A percentile compares a stretch with the other conserved stretches of the same genome.
Conservation (phyloP, 30 jellyfish, hydroid and myxozoan genomes). For the Chrysaora quinquecirrha region DNA sequence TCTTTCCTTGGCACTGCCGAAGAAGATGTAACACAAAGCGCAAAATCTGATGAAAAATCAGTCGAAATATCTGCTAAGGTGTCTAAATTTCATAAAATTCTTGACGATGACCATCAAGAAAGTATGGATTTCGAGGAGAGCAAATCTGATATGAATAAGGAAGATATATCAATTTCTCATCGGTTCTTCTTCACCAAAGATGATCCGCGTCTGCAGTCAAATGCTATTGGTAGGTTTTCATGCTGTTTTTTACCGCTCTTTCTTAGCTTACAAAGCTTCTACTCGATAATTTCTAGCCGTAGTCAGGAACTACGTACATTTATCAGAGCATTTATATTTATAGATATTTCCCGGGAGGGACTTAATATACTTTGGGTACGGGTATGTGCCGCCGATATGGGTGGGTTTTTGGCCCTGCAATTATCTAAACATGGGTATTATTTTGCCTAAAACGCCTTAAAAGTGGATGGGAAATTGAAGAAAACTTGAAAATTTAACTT, state of each 20-base stretch:
- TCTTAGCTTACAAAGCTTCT: no score
- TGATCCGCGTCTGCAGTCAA: constrained; percentile 54
- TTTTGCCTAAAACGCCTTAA: no score
- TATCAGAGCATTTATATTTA: no score
- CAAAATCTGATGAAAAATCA: not conserved
- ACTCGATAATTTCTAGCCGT: no score
- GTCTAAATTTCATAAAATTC: not conserved
- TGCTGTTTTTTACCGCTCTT: not conserved
- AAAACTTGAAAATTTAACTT: no score
- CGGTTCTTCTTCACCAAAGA: constrained; percentile 55
- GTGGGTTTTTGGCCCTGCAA: no score
- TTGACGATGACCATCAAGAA: not conserved
- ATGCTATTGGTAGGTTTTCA: constrained; percentile 14
- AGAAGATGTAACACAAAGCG: not conserved
- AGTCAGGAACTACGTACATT: no score
- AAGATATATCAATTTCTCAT: not conserved
- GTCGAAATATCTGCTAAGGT: not conserved
- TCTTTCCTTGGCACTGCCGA: not conserved
- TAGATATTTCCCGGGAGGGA: no score
- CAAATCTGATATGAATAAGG: not conserved
- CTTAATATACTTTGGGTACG: no score
- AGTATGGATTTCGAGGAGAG: not conserved
- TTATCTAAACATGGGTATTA: no score
- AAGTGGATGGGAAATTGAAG: no score
- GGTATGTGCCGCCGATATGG: no score